These are phyloP conservation scores for Melanerpes formicivorus DNA, from an alignment of 2,113 vertebrate species.

Conservation along the genomic window DNA sequence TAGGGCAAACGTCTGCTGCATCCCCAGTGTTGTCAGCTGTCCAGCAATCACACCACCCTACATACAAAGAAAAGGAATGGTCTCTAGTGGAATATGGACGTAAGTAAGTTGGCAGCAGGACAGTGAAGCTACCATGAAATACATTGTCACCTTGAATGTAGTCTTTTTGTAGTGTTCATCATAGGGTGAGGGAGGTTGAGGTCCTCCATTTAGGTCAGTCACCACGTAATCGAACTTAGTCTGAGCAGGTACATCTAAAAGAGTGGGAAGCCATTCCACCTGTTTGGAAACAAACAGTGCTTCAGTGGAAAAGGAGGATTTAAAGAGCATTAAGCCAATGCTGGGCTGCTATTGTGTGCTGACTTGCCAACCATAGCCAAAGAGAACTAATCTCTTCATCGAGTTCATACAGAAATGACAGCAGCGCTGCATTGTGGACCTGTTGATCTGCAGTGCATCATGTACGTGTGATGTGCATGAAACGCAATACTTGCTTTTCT, in stretches of 20 bases:
- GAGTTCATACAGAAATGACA: accelerated
- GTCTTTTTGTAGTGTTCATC: conserved; percentile 81
- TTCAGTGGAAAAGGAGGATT: not conserved
- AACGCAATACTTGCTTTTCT: not conserved
- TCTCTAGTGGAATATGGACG: not conserved
- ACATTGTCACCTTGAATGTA: conserved; percentile 68
- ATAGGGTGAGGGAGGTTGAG: conserved; percentile 77
- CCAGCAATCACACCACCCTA: conserved; percentile 89
- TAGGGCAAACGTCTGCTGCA: conserved; percentile 91
- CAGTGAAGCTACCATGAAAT: not conserved
- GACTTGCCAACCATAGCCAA: accelerated
- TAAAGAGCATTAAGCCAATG: not conserved
- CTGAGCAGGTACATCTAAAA: conserved; percentile 84
- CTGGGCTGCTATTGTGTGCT: not conserved
- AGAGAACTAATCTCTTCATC: not conserved
- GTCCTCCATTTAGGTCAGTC: conserved; percentile 86
- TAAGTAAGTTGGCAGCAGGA: not conserved
- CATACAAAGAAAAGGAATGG: not conserved
- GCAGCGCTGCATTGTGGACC: not conserved
- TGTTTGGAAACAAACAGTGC: conserved; percentile 34
- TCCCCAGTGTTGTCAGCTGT: conserved; percentile 92
- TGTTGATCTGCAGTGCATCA: too few relatives aligned
- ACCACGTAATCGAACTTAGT: conserved; percentile 86
- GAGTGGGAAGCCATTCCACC: conserved; percentile 84
- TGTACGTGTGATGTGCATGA: not conserved